These are phyloP conservation scores for Hydropsyche betteni DNA, from an alignment of 2,888 invertebrate genomes.

Conservation along the genomic window DNA sequence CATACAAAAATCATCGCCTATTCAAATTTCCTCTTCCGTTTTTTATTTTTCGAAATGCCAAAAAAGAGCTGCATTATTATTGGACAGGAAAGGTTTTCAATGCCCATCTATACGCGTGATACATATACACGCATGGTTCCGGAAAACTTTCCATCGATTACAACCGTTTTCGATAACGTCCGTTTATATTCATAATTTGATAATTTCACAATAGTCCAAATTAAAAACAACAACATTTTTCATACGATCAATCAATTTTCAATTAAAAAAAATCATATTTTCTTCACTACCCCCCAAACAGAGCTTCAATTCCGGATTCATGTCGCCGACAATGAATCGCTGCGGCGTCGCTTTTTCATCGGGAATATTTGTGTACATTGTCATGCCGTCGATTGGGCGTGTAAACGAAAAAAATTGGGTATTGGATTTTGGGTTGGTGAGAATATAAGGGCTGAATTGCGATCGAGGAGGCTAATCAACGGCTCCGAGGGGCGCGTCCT, in stretches of 20 bases:
- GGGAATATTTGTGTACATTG: not conserved
- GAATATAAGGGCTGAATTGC: slow-evolving; percentile 1
- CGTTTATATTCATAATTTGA: not conserved
- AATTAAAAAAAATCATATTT: no score
- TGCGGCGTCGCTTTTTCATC: slow-evolving; percentile 7
- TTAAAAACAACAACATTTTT: no score
- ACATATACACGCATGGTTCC: not conserved
- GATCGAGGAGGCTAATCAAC: slow-evolving; percentile 49
- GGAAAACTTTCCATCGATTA: not conserved
- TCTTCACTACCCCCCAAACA: no score
- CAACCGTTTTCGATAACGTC: not conserved
- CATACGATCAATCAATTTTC: no score
- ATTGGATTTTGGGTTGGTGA: not conserved
- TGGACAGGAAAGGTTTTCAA: slow-evolving; percentile 32
- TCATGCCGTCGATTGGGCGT: slow-evolving; percentile 33
- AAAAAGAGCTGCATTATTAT: slow-evolving; percentile 50
- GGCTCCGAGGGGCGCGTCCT: slow-evolving; percentile 41
- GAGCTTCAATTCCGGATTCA: slow-evolving; percentile 4
- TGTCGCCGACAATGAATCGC: slow-evolving; percentile 26
- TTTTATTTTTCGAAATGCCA: slow-evolving; percentile 49
- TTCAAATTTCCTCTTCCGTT: slow-evolving; percentile 51
- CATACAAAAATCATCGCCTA: slow-evolving; percentile 51
- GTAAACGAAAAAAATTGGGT: slow-evolving; percentile 23
- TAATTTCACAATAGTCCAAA: not conserved
- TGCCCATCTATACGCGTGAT: not conserved